Evolutionary conservation across 2,113 vertebrate genomes (phyloP), one percentile per base, ranked within the genome.

Genomic region (Glaucomys volans): DNA sequence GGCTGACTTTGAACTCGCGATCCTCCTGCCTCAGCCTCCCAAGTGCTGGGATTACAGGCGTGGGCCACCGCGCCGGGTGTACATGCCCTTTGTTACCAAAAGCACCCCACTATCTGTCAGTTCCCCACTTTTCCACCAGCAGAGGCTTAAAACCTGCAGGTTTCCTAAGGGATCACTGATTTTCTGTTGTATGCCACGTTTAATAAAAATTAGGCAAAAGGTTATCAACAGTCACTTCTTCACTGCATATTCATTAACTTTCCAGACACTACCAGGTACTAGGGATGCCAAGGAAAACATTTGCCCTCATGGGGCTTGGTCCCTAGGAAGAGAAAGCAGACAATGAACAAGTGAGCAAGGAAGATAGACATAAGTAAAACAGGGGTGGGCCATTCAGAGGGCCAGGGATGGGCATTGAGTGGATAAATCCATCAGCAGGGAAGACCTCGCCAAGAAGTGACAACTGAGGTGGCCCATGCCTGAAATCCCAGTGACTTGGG

Each of bases 141-240:
- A 20, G 67, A 80, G 40, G 44, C 66, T 35, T 69, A 76, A 84
- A 88, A 87, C 10, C 66, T 85, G 67, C 44, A 47, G 47, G 75
- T 52, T 95, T 72, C 77, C 92, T 67, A n/a, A 64, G 94, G 22
- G 66, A 87, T 71, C 76, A 47, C 44, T 47, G 44, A 47, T 47
- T 47, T 47, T 47, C 44, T 47, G 44, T 47, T 47, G 44, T 9
- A 47, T 47, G 44, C 44, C 44, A 47, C 44, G 44, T 47, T 47
- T 47, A 9, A 47, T 47, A 47, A 47, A 47, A 47, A 47, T 47
- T 47, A 81, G 64, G 80, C 69, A 62, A 76, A 54, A 86, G 44
- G 9, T 76, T 71, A 71, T 79, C 83, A 72, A 10, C 80, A 47
- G 79, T 77, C 59, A 40, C 35, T 81, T 75, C 52, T 59, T 71